These are phyloP conservation scores for Saguinus imperator DNA, from an alignment of 2,113 vertebrate species.

Conservation along the genomic window DNA sequence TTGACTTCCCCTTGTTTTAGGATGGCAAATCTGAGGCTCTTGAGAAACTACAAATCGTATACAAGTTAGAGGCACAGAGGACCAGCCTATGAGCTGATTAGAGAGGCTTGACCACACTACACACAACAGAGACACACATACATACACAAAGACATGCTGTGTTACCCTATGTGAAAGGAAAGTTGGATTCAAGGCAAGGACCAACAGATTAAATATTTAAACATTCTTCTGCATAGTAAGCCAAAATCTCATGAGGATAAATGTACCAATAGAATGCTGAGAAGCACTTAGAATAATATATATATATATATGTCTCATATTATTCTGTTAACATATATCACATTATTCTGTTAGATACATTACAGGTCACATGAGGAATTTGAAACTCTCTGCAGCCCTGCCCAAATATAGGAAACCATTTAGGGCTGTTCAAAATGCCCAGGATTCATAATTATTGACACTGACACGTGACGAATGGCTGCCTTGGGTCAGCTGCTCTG, in stretches of 20 bases:
- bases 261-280: constrained; percentile 6
- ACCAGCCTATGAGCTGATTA: not conserved
- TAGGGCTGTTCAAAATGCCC: not conserved
- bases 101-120: not conserved
- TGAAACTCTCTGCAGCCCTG: not conserved
- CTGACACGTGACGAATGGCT: constrained; percentile 35
- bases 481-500: not conserved
- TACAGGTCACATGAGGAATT: constrained; percentile 22
- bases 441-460: not conserved
- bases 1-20: not conserved
- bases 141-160: not conserved
- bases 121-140: not conserved
- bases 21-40: not conserved
- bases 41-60: not conserved
- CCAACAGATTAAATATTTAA: constrained; percentile 30
- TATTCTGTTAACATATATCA: constrained; percentile 1
- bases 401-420: not conserved
- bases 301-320: too few species aligned
- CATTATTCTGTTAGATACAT: constrained; percentile 29
- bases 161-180: not conserved
- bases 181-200: constrained; percentile 33
- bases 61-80: not conserved
- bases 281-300: constrained; percentile 16
- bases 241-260: constrained; percentile 30
- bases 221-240: constrained; percentile 41